Conservation (phyloP, 2,888 invertebrate genomes). For the Harmothoe impar region DNA sequence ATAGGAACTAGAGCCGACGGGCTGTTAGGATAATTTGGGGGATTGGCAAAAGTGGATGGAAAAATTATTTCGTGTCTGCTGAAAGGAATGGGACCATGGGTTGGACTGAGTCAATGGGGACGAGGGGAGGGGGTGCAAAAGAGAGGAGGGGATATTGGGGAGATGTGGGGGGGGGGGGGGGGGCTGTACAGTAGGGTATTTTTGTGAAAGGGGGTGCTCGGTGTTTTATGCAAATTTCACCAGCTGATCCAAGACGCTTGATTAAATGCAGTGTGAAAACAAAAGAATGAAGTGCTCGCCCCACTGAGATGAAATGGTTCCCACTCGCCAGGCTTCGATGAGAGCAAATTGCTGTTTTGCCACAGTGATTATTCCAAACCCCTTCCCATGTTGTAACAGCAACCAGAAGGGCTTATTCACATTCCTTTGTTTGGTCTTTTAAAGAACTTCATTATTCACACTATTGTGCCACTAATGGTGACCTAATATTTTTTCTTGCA, state of each 20-base stretch:
- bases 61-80: slow-evolving; percentile 36
- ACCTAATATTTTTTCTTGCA: too few relatives aligned
- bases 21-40: slow-evolving; percentile 38
- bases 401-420: background rate
- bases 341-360: slow-evolving; percentile 30
- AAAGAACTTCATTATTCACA: too few relatives aligned
- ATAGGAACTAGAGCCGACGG: slow-evolving; percentile 18
- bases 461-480: too few relatives aligned
- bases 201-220: background rate
- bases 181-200: background rate
- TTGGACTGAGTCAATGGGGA: background rate
- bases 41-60: slow-evolving; percentile 50
- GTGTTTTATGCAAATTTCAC: slow-evolving; percentile 44
- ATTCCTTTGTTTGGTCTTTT: too few relatives aligned
- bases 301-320: slow-evolving; percentile 2
- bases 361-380: background rate
- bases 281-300: slow-evolving; percentile 30
- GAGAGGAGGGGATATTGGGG: background rate
- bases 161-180: background rate
- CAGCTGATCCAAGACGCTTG: slow-evolving; percentile 47
- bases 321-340: background rate
- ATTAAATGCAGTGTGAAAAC: slow-evolving; percentile 55
- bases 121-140: background rate
- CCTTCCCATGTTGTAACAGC: background rate
- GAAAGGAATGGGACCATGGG: background rate